A percentile compares a stretch with the other conserved stretches of the same genome.
phyloP scores from a whole-genome alignment of 2,888 invertebrate genomes.

The Phaonia tiefii region DNA sequence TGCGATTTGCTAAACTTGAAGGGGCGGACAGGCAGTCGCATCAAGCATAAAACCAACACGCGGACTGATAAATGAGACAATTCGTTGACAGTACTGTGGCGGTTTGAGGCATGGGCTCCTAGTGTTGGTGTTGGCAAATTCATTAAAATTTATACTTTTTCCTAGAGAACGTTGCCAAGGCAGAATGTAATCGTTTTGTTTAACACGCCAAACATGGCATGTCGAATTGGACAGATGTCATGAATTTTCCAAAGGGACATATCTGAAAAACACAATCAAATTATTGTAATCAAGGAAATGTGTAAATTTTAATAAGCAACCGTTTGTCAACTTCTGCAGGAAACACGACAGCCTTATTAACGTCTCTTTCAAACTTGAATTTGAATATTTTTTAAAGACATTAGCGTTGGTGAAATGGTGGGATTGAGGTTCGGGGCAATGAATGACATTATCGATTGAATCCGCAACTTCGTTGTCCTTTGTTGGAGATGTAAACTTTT shows the following conservation, averaged over 20 bases:
- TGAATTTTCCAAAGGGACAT: background rate
- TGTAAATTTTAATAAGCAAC: conserved; percentile 1
- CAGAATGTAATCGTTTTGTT: conserved; percentile 46
- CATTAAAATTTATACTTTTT: conserved; percentile 49
- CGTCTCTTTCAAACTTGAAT: background rate
- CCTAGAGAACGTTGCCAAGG: conserved; percentile 8
- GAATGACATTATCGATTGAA: too few relatives aligned
- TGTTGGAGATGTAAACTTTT: conserved; percentile 12
- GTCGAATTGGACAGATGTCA: conserved; percentile 47
- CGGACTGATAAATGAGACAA: background rate
- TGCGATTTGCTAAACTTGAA: conserved; percentile 38
- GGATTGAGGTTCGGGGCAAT: too few relatives aligned
- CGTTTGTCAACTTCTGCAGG: conserved; percentile 21
- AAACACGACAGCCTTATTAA: background rate
- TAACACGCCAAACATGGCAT: conserved; percentile 46
- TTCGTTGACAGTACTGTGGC: background rate
- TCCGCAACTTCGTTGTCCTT: too few relatives aligned
- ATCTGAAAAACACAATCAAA: conserved; percentile 26
- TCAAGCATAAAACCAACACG: background rate
- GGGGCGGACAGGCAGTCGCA: background rate
- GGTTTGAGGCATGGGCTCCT: background rate
- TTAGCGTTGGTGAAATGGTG: too few relatives aligned
- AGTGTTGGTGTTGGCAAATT: conserved; percentile 30
- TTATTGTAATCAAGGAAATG: conserved; percentile 2
- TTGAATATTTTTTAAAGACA: conserved; percentile 17